Evolutionary conservation across 2,888 invertebrate species (phyloP).

Genomic region (Campoletis raptor): DNA sequence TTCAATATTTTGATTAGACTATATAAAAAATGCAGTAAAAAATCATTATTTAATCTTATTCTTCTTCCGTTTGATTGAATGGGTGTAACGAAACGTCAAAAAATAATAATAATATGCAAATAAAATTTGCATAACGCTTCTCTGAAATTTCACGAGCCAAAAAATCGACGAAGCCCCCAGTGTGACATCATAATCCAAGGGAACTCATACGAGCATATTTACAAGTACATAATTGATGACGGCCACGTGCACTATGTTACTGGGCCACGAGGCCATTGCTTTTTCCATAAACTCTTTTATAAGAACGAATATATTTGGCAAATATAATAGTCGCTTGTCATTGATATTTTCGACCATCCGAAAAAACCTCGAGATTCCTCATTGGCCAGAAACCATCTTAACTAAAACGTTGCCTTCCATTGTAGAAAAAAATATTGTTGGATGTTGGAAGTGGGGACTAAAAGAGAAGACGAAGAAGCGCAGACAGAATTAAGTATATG

Average conservation of each 20-base stretch:
- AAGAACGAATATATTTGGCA: neutral
- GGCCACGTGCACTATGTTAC: constrained; percentile 49
- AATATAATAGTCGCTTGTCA: constrained; percentile 15
- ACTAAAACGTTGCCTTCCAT: constrained; percentile 36
- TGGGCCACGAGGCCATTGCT: constrained; percentile 54
- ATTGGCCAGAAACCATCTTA: neutral
- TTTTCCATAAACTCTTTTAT: neutral
- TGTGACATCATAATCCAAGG: constrained; percentile 26
- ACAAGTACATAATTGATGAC: constrained; percentile 24
- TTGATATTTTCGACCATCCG: constrained; percentile 29
- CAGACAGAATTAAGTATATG: constrained; percentile 38
- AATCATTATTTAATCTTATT: neutral
- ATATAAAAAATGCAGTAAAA: neutral
- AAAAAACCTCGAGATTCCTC: constrained; percentile 36
- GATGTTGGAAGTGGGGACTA: neutral
- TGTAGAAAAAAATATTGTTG: constrained; percentile 52
- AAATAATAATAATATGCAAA: neutral
- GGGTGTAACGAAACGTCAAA: neutral
- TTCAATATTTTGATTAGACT: too few species aligned
- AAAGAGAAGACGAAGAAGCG: constrained; percentile 29
- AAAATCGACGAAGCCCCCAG: neutral
- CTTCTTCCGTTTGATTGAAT: neutral
- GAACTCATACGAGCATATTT: constrained; percentile 2
- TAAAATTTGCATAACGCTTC: constrained; percentile 8
- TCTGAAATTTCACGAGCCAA: neutral